Base-by-base conservation (phyloP, 2,797 vertebrate species). In the Sphaeramia orbicularis region DNA sequence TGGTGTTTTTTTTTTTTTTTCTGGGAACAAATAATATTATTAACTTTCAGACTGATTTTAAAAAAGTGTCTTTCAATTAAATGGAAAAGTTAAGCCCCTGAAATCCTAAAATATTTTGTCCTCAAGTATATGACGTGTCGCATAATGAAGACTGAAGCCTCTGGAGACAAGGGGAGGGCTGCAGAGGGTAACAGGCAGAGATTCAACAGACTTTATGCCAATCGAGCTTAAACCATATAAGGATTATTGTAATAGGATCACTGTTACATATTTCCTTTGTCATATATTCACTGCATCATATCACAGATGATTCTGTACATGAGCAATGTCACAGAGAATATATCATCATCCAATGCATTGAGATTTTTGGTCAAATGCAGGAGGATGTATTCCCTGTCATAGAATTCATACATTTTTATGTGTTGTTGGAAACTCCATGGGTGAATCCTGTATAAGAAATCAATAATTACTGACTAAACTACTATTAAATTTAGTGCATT, bases 221-320 rank as follows among this genome's bases (percentile, higher is more conserved):
- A 70, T 81, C 56, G 45, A 75, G 74, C 71, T 77, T 76, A 76
- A 76, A 60, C 58, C 74, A 73, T 74, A 65, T 68, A 66, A 49
- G 56, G 75, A 76, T 84, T 80, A 80, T 70, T 85, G 67, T 69
- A 81, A 87, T 78, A 63, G 71, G 76, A 78, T 83, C 58, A 67
- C 47, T 24, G 57, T 76, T 65, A 52, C 19, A 53, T 35, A 59
- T 78, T 76, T 57, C 51, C 71, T 54, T 62, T 51, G 50, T 51
- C 35, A 53, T 49, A 45, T 47, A 44, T 61, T 65, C 67, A 67
- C 71, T 52, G 47, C 27, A 10, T 24, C 19, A 16, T 50, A 58
- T 65, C 36, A 53, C 41, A 41, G 47, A 47, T 37, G 40, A 36
- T 14, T 14, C 12, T 41, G 13, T n/a, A 41, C 44, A 32, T 51